Evolutionary conservation across 2,113 vertebrate genomes (phyloP).

Genomic region (Anguilla japonica): DNA sequence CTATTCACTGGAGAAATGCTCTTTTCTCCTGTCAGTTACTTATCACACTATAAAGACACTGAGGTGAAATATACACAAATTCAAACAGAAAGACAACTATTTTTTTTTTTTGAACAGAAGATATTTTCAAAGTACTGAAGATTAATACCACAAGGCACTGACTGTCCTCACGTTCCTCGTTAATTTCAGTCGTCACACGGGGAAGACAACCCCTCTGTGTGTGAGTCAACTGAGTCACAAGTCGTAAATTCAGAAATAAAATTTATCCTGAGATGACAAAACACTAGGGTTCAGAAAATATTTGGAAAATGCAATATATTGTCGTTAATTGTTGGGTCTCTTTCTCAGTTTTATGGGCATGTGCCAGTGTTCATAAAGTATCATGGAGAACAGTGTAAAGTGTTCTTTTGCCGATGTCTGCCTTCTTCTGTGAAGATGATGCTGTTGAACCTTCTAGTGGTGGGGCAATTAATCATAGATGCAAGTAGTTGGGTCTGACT

Average conservation of each 20-base stretch:
- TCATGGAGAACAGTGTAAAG: not conserved
- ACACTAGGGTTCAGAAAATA: too few species aligned
- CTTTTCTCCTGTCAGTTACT: not conserved
- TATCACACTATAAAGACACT: not conserved
- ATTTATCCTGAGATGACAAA: not conserved
- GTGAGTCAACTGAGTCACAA: not conserved
- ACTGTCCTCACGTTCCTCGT: not conserved
- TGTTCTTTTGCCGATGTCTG: not conserved
- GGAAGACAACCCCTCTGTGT: not conserved
- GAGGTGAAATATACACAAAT: not conserved
- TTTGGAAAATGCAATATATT: too few species aligned
- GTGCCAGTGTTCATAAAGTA: too few species aligned
- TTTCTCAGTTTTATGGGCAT: too few species aligned
- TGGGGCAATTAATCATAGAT: not conserved
- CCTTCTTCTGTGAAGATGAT: not conserved
- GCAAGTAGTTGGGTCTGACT: not conserved
- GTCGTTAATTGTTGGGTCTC: too few species aligned
- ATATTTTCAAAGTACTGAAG: not conserved
- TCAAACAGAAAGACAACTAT: not conserved
- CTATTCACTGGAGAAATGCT: not conserved
- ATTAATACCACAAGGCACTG: not conserved
- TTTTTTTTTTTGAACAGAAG: not conserved
- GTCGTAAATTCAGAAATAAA: not conserved
- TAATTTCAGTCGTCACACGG: not conserved
- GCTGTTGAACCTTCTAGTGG: constrained; percentile 19